A percentile compares a stretch with the other conserved stretches of the same genome.
These are phyloP conservation scores for Drosophila tani DNA, from an alignment of 1,140 invertebrate species.

Conservation along the genomic window DNA sequence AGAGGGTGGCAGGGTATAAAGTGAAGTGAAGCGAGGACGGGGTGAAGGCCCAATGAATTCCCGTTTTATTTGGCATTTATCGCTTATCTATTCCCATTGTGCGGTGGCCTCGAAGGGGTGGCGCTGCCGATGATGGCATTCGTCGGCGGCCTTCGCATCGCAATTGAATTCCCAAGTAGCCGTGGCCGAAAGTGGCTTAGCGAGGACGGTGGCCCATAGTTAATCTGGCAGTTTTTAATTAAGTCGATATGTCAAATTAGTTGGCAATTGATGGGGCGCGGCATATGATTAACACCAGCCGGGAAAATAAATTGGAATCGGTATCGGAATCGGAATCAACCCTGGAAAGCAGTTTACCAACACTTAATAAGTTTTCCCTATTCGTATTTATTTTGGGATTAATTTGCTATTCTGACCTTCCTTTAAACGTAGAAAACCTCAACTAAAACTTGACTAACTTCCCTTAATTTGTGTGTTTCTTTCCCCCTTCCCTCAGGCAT, in stretches of 20 bases:
- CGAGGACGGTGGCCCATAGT: neutral
- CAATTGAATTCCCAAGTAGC: constrained; percentile 74
- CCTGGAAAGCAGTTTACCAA: neutral
- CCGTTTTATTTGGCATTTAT: constrained; percentile 73
- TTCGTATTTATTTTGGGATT: neutral
- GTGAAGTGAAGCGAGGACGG: neutral
- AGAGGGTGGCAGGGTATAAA: neutral
- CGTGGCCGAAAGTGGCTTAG: constrained; percentile 64
- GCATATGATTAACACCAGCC: constrained; percentile 7
- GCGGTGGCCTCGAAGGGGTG: constrained; percentile 20
- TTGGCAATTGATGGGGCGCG: constrained; percentile 60
- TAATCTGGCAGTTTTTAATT: constrained; percentile 62
- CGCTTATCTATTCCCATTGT: constrained; percentile 77
- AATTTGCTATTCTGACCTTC: too few species aligned
- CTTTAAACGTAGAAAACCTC: neutral
- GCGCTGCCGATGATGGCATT: constrained; percentile 24
- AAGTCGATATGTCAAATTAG: constrained; percentile 77
- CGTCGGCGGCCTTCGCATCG: constrained; percentile 22
- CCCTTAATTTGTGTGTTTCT: too few species aligned
- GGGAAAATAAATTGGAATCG: neutral
- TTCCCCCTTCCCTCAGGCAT: constrained; percentile 90
- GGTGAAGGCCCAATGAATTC: constrained; percentile 22
- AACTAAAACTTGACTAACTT: neutral
- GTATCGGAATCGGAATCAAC: neutral
- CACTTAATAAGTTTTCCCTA: neutral